These are phyloP conservation scores for Sitta carolinensis DNA, from an alignment of 2,797 vertebrate genomes.

Conservation along the genomic window DNA sequence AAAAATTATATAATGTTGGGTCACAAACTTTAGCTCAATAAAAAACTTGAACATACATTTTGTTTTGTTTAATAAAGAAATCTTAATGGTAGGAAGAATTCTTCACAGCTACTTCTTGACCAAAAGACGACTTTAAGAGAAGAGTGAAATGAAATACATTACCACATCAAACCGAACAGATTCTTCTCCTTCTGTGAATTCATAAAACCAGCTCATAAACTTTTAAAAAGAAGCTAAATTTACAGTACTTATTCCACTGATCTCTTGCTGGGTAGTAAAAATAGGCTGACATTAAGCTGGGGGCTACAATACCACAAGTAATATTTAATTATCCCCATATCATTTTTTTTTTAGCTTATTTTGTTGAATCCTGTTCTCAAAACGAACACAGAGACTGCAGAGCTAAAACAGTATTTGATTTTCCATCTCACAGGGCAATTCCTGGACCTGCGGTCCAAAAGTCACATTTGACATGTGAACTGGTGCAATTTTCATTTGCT, in stretches of 20 bases:
- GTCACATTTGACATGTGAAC: background rate
- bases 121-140: background rate
- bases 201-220: background rate
- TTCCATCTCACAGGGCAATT: background rate
- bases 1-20: background rate
- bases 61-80: background rate
- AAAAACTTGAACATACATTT: background rate
- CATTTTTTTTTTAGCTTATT: background rate
- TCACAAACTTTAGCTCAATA: constrained; percentile 12
- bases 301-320: background rate
- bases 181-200: background rate
- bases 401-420: background rate
- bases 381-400: background rate
- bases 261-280: background rate
- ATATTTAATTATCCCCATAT: background rate
- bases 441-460: background rate
- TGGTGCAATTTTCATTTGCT: background rate
- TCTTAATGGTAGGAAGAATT: background rate
- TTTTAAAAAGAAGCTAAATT: background rate
- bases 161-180: background rate
- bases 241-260: background rate
- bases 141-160: background rate
- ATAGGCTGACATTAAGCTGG: background rate
- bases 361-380: background rate
- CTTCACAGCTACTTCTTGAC: background rate